phyloP scores from a whole-genome alignment of 2,888 invertebrate species.

The Metallyticus violacea region DNA sequence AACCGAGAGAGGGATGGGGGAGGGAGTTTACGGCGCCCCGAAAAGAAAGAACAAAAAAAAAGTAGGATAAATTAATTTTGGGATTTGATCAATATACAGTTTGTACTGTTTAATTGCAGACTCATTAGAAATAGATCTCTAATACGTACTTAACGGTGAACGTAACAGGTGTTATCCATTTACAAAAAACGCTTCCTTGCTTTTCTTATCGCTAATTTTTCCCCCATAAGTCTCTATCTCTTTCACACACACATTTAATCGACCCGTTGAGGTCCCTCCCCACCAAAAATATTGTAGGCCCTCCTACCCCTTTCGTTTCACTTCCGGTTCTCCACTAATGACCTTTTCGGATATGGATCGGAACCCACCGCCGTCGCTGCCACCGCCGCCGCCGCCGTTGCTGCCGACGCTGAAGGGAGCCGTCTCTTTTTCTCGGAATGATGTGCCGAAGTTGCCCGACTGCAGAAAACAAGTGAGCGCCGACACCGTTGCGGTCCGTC shows the following conservation, averaged over 20 bases:
- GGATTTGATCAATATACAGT: neutral
- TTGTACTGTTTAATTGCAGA: neutral
- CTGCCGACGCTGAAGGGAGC: neutral
- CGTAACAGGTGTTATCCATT: neutral
- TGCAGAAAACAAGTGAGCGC: neutral
- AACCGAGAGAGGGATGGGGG: neutral
- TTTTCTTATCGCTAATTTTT: neutral
- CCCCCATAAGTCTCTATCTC: neutral
- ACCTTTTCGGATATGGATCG: slow-evolving; percentile 28
- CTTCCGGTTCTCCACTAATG: slow-evolving; percentile 23
- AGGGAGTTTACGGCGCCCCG: neutral
- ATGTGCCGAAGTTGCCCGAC: neutral
- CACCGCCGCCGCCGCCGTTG: neutral
- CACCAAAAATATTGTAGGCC: slow-evolving; percentile 20
- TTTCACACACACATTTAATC: slow-evolving; percentile 4
- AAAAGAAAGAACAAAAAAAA: neutral
- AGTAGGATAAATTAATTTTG: neutral
- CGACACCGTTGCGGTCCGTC: neutral
- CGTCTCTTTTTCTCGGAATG: neutral
- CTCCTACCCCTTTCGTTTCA: slow-evolving; percentile 14
- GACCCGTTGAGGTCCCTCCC: slow-evolving; percentile 13
- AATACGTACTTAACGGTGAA: neutral
- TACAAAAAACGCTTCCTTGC: neutral
- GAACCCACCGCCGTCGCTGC: neutral
- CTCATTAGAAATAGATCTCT: neutral